phyloP scores from a whole-genome alignment of 1,140 invertebrate species.

The Vanessa tameamea region DNA sequence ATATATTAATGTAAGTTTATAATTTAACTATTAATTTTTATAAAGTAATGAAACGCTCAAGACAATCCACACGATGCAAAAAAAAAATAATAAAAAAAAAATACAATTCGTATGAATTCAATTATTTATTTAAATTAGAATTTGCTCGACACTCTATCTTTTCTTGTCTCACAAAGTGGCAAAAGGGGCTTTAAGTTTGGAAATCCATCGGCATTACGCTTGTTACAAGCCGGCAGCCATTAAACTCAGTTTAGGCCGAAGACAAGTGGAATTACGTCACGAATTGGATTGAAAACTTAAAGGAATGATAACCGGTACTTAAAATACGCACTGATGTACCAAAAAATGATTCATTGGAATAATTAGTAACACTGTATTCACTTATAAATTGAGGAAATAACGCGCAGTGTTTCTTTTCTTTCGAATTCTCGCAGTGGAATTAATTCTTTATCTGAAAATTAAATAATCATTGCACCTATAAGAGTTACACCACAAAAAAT shows the following conservation, averaged over 20 bases:
- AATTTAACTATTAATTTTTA: no score
- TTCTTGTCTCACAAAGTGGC: slow-evolving; percentile 23
- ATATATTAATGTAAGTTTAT: no score
- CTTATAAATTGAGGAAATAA: not conserved
- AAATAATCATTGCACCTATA: no score
- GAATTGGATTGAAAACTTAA: slow-evolving; percentile 38
- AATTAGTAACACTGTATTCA: not conserved
- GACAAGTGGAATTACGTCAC: slow-evolving; percentile 57
- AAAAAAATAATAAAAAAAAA: no score
- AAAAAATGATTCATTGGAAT: not conserved
- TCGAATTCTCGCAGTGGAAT: no score
- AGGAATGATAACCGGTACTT: slow-evolving; percentile 17
- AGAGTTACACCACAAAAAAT: no score
- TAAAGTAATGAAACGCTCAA: no score
- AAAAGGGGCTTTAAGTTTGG: slow-evolving; percentile 40
- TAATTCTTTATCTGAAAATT: no score
- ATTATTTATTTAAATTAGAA: not conserved
- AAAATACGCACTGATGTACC: not conserved
- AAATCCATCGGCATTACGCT: slow-evolving; percentile 49
- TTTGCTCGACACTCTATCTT: slow-evolving; percentile 11
- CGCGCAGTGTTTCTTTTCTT: no score
- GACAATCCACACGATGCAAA: no score
- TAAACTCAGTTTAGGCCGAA: slow-evolving; percentile 57
- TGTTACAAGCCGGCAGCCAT: slow-evolving; percentile 46
- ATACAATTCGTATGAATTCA: no score